Evolutionary conservation across 2,888 invertebrate genomes (phyloP).

Genomic region (Drosophila koepferae): DNA sequence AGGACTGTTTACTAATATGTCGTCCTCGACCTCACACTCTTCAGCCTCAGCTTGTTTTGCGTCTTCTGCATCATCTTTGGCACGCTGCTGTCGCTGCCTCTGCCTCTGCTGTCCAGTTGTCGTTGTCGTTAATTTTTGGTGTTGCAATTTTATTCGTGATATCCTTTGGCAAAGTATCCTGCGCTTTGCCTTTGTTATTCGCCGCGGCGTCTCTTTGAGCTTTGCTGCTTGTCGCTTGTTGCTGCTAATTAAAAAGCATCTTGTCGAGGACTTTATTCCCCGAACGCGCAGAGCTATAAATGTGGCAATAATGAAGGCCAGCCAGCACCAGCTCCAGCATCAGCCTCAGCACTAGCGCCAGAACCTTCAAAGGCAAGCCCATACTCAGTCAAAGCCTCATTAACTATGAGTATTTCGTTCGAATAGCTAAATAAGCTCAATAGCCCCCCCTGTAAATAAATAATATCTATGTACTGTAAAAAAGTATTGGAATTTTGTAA

Average conservation of each 20-base stretch:
- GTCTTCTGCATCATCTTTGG: not conserved
- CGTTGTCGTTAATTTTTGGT: constrained; percentile 40
- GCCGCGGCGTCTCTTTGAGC: constrained; percentile 24
- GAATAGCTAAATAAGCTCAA: constrained; percentile 2
- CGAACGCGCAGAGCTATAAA: constrained; percentile 24
- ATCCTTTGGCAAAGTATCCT: constrained; percentile 38
- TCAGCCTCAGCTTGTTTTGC: constrained; percentile 17
- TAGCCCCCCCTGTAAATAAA: not conserved
- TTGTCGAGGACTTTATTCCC: constrained; percentile 32
- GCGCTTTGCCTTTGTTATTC: constrained; percentile 51
- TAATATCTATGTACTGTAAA: too few relatives aligned
- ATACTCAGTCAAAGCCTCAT: not conserved
- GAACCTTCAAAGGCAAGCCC: constrained; percentile 13
- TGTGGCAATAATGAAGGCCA: constrained; percentile 37
- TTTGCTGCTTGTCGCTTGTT: constrained; percentile 51
- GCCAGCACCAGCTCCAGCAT: constrained; percentile 5
- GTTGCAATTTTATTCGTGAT: constrained; percentile 35
- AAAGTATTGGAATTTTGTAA: not conserved
- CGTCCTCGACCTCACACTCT: constrained; percentile 6
- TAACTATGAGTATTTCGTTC: constrained; percentile 2
- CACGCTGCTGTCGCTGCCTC: not conserved
- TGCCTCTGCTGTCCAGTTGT: constrained; percentile 3
- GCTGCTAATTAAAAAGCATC: constrained; percentile 73
- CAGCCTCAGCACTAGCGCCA: not conserved
- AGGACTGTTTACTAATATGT: constrained; percentile 49